Evolutionary conservation across 1,140 invertebrate genomes (phyloP).

Genomic region (Sarcophaga peregrina): DNA sequence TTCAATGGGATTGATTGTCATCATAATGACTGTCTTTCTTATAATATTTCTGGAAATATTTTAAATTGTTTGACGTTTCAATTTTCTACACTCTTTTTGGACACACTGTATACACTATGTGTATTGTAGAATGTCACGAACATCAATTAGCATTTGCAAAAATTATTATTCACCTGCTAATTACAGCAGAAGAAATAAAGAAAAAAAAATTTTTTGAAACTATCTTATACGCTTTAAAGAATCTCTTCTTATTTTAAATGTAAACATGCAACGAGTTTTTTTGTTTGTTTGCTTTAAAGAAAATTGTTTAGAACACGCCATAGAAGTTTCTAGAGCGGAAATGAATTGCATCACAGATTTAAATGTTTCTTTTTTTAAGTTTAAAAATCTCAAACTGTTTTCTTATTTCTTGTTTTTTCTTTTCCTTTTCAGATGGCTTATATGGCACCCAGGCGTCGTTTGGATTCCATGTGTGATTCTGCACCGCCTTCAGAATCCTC

Average conservation of each 20-base stretch:
- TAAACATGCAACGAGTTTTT: neutral
- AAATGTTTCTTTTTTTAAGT: neutral
- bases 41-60: no score
- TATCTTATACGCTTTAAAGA: no score
- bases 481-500: slow-evolving; percentile 64
- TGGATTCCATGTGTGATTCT: slow-evolving; percentile 64
- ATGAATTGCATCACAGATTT: neutral
- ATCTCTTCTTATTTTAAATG: neutral
- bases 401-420: slow-evolving; percentile 40
- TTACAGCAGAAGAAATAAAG: no score
- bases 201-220: no score
- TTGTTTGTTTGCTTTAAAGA: neutral
- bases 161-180: no score
- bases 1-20: no score
- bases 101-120: no score
- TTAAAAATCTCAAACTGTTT: neutral
- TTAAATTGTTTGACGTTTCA: no score
- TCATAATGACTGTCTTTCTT: no score
- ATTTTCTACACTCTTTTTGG: no score
- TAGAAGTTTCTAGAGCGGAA: slow-evolving; percentile 20
- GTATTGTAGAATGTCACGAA: no score
- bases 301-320: neutral
- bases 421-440: slow-evolving; percentile 57
- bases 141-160: no score
- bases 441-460: slow-evolving; percentile 58